Percentiles rank a stretch among this genome's conserved stretches.
These are phyloP conservation scores for Ceuthmochares aereus DNA, from an alignment of 2,113 vertebrate species.

Conservation along the genomic window DNA sequence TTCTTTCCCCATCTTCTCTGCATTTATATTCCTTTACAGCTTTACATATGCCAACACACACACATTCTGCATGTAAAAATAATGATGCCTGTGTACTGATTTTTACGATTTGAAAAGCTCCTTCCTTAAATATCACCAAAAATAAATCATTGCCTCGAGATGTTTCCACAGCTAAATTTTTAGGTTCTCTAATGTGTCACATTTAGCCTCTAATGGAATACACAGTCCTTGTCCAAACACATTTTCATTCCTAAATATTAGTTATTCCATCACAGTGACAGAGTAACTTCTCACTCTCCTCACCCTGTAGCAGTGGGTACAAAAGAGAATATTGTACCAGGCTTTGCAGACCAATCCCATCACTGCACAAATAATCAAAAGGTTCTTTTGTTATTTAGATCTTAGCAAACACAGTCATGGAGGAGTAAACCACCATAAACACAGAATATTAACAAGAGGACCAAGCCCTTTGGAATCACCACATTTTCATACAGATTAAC, in stretches of 20 bases:
- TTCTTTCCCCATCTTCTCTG: background rate
- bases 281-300: background rate
- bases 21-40: background rate
- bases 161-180: background rate
- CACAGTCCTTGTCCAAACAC: background rate
- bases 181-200: background rate
- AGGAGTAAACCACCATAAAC: background rate
- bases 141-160: conserved; percentile 18
- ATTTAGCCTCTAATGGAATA: background rate
- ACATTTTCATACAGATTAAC: background rate
- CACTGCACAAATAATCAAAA: background rate
- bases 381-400: background rate
- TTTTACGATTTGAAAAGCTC: conserved; percentile 2
- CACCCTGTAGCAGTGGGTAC: accelerated
- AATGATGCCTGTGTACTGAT: background rate
- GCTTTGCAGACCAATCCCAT: background rate
- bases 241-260: background rate
- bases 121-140: conserved; percentile 2
- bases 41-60: background rate
- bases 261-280: background rate
- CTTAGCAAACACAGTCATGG: background rate
- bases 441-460: background rate
- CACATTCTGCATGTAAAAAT: background rate
- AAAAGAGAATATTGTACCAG: background rate
- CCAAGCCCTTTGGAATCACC: background rate